These are phyloP conservation scores for Nestor notabilis DNA, from an alignment of 2,113 vertebrate species.

Conservation along the genomic window DNA sequence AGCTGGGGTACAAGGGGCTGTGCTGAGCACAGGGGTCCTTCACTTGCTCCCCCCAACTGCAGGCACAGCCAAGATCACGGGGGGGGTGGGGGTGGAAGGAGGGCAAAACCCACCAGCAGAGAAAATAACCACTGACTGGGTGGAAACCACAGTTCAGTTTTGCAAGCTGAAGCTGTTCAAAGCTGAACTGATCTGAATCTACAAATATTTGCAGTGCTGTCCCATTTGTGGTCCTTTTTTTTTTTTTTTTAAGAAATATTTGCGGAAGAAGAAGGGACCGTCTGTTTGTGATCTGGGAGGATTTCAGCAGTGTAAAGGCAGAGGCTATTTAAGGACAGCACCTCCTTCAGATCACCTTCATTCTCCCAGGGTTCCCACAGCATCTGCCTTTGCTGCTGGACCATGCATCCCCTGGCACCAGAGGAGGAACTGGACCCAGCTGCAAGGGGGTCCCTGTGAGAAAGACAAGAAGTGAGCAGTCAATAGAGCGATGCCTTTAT, in stretches of 20 bases:
- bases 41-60: too few species aligned
- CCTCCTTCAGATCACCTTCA: not conserved
- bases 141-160: not conserved
- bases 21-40: not conserved
- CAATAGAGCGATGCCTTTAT: fast-evolving
- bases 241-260: not conserved
- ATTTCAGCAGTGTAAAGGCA: not conserved
- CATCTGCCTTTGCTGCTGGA: not conserved
- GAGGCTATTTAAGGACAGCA: not conserved
- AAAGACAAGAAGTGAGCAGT: fast-evolving
- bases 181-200: not conserved
- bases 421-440: not conserved
- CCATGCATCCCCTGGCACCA: fast-evolving
- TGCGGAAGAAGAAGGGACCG: not conserved
- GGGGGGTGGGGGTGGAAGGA: not conserved
- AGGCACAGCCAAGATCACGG: not conserved
- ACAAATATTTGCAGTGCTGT: not conserved
- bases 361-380: not conserved
- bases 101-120: not conserved
- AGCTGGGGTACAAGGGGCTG: fast-evolving
- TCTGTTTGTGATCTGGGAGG: not conserved
- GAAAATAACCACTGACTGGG: not conserved
- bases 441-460: not conserved
- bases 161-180: not conserved
- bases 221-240: not conserved